Evolutionary conservation across 1,140 invertebrate genomes (phyloP).

Genomic region (Geopemphigus sp.): DNA sequence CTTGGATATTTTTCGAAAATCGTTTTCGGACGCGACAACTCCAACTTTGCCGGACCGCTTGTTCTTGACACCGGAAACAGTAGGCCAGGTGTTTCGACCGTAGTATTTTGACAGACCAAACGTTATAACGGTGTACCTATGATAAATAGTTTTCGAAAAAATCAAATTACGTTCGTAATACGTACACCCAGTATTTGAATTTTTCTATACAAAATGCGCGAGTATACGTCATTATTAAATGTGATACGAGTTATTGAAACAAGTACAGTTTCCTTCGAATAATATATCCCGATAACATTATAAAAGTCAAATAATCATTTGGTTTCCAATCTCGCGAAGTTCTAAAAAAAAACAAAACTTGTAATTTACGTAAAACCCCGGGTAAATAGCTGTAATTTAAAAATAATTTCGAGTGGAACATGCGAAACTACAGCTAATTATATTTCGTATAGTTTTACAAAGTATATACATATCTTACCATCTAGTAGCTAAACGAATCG

Average conservation of each 20-base stretch:
- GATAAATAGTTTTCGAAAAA: constrained; percentile 15
- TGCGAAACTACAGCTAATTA: neutral
- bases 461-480: neutral
- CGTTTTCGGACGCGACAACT: constrained; percentile 18
- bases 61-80: constrained; percentile 42
- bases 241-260: too few relatives aligned
- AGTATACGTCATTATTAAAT: too few relatives aligned
- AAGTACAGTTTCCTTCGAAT: too few relatives aligned
- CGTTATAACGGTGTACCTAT: neutral
- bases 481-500: neutral
- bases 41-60: constrained; percentile 35
- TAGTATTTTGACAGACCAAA: constrained; percentile 24
- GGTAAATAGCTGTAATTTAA: too few relatives aligned
- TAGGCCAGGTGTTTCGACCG: constrained; percentile 11
- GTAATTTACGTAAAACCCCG: too few relatives aligned
- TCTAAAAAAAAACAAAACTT: too few relatives aligned
- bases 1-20: constrained; percentile 36
- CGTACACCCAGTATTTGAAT: too few relatives aligned
- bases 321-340: too few relatives aligned
- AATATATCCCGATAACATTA: too few relatives aligned
- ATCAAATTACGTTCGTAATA: neutral
- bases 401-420: too few relatives aligned
- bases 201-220: too few relatives aligned
- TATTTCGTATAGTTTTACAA: neutral
- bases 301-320: too few relatives aligned